These are phyloP conservation scores for Graptemys geographica DNA, from an alignment of 2,797 vertebrate genomes.

Conservation along the genomic window DNA sequence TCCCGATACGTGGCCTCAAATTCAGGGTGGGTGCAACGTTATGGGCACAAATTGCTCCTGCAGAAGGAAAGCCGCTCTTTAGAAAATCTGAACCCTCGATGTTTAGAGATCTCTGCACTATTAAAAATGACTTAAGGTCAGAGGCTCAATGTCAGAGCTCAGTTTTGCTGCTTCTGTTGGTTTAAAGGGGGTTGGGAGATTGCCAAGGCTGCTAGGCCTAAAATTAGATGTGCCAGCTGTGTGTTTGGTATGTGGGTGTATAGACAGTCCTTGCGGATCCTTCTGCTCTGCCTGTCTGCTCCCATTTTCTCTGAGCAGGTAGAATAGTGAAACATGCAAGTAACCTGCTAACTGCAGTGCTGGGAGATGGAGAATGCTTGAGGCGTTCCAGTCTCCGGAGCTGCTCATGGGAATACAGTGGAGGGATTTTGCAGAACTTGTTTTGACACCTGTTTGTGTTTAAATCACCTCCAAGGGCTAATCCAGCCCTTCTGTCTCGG, in stretches of 20 bases:
- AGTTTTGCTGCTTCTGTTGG: not conserved
- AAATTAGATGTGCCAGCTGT: not conserved
- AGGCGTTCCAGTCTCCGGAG: not conserved
- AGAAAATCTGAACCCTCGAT: not conserved
- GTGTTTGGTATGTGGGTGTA: too few relatives aligned
- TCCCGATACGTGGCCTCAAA: not conserved
- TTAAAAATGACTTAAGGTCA: not conserved
- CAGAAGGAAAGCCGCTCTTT: not conserved
- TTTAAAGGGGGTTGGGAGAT: not conserved
- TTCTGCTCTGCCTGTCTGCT: not conserved
- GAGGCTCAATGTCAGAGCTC: not conserved
- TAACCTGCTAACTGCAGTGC: not conserved
- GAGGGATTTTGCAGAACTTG: not conserved
- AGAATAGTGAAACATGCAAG: not conserved
- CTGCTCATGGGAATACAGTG: not conserved
- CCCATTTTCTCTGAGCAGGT: not conserved
- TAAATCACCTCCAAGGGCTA: not conserved
- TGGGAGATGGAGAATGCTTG: not conserved
- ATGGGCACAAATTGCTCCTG: not conserved
- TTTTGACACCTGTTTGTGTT: not conserved
- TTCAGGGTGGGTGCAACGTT: not conserved
- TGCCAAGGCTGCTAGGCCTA: not conserved
- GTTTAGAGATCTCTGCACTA: not conserved
- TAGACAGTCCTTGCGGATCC: not conserved
- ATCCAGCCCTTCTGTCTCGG: not conserved